Percentiles rank a stretch among this genome's conserved stretches.
phyloP scores from a whole-genome alignment of 2,888 invertebrate species.

The Cataglyphis altisquamis region DNA sequence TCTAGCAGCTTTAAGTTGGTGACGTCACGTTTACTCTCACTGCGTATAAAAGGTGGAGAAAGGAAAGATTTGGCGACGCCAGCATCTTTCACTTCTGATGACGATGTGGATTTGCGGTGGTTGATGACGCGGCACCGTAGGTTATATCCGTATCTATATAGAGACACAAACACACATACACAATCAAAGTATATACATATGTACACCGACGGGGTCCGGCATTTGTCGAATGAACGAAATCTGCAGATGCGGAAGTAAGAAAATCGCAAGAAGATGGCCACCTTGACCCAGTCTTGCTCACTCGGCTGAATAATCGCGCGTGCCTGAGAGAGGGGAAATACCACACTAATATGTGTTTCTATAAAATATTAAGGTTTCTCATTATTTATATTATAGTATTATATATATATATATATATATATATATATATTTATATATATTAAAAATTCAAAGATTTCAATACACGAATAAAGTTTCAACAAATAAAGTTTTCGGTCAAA shows the following conservation, averaged over 20 bases:
- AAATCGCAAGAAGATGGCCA: slow-evolving; percentile 74
- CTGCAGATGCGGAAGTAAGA: slow-evolving; percentile 66
- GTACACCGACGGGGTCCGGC: slow-evolving; percentile 46
- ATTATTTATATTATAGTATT: background rate
- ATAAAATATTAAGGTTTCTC: background rate
- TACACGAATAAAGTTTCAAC: too few species aligned
- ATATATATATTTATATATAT: too few species aligned
- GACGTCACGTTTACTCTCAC: slow-evolving; percentile 83
- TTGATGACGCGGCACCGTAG: slow-evolving; percentile 82
- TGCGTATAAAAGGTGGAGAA: slow-evolving; percentile 76
- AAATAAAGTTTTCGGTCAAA: too few species aligned
- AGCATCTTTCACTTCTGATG: slow-evolving; percentile 83
- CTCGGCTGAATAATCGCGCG: slow-evolving; percentile 29
- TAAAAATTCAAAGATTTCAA: too few species aligned
- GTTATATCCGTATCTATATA: slow-evolving; percentile 74
- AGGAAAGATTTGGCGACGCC: slow-evolving; percentile 83
- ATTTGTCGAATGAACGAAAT: slow-evolving; percentile 74
- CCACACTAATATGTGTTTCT: slow-evolving; percentile 15
- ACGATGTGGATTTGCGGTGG: slow-evolving; percentile 80
- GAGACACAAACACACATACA: slow-evolving; percentile 15
- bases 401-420: too few species aligned
- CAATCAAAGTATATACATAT: background rate
- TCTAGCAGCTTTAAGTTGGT: slow-evolving; percentile 79
- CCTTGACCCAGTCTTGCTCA: slow-evolving; percentile 80
- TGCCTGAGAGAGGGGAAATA: background rate